Evolutionary conservation across 2,113 vertebrate genomes (phyloP).

Genomic region (Gallinago media): DNA sequence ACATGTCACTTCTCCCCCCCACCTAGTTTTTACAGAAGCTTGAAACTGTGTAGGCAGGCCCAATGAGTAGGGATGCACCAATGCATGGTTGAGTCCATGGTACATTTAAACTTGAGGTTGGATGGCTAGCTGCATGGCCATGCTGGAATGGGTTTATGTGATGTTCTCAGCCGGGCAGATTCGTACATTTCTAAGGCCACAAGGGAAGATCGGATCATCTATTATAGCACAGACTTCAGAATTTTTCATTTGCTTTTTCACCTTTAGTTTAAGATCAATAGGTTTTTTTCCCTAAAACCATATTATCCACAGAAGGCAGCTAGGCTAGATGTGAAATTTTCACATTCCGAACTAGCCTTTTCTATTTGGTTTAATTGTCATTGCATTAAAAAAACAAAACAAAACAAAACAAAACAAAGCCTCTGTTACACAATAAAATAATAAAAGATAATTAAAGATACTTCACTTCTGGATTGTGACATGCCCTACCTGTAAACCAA

Average conservation of each 20-base stretch:
- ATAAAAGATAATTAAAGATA: background rate
- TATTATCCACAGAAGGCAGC: background rate
- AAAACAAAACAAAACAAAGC: background rate
- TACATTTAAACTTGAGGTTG: background rate
- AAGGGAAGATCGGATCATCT: background rate
- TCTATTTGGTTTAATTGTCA: background rate
- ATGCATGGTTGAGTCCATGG: background rate
- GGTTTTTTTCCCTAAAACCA: background rate
- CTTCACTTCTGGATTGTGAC: background rate
- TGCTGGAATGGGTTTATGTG: background rate
- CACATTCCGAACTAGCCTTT: background rate
- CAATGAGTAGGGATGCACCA: background rate
- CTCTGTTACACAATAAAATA: background rate
- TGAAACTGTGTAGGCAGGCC: background rate
- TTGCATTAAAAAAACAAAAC: background rate
- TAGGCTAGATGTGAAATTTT: background rate
- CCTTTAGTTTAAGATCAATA: background rate
- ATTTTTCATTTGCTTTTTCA: background rate
- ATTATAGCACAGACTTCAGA: background rate
- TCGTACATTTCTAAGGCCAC: background rate
- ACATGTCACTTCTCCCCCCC: too few relatives aligned
- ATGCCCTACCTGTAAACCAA: background rate
- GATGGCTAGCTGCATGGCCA: too few relatives aligned
- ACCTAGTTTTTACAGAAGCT: background rate
- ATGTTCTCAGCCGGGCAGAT: background rate